Evolutionary conservation across 2,888 invertebrate genomes (phyloP).

Genomic region (Trichopoda pennipes): DNA sequence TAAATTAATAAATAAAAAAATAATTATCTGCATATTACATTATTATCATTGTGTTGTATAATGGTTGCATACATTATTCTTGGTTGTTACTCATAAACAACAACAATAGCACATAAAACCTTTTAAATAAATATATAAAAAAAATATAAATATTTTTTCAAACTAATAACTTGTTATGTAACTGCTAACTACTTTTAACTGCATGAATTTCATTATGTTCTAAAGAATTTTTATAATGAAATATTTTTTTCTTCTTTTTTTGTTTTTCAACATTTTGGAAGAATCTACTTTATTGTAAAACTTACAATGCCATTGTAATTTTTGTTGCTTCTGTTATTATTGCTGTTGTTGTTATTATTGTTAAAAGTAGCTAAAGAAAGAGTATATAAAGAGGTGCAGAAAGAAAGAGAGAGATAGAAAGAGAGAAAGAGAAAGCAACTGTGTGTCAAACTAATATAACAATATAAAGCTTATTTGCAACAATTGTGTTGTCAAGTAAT

Average conservation of each 20-base stretch:
- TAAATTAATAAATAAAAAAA: constrained; percentile 1
- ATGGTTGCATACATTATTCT: constrained; percentile 7
- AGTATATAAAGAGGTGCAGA: not conserved
- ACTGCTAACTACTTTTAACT: constrained; percentile 45
- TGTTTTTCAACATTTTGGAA: constrained; percentile 30
- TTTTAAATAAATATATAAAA: not conserved
- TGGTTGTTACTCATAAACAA: not conserved
- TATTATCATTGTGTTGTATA: constrained; percentile 26
- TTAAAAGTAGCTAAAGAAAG: constrained; percentile 15
- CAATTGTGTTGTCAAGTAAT: constrained; percentile 65
- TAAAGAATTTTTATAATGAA: constrained; percentile 14
- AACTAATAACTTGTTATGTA: constrained; percentile 48
- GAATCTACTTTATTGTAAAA: constrained; percentile 43
- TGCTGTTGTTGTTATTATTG: not conserved
- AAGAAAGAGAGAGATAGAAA: too few species aligned
- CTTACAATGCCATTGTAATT: constrained; percentile 31
- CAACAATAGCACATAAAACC: not conserved
- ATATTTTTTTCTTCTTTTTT: not conserved
- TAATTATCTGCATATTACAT: constrained; percentile 2
- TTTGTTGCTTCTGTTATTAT: too few species aligned
- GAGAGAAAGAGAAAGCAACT: not conserved
- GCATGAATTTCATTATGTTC: constrained; percentile 44
- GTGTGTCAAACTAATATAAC: constrained; percentile 25
- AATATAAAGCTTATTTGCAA: constrained; percentile 62
- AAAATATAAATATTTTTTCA: constrained; percentile 10